These are phyloP conservation scores for Molossus alvarezi DNA, from an alignment of 2,797 vertebrate genomes.

Conservation along the genomic window DNA sequence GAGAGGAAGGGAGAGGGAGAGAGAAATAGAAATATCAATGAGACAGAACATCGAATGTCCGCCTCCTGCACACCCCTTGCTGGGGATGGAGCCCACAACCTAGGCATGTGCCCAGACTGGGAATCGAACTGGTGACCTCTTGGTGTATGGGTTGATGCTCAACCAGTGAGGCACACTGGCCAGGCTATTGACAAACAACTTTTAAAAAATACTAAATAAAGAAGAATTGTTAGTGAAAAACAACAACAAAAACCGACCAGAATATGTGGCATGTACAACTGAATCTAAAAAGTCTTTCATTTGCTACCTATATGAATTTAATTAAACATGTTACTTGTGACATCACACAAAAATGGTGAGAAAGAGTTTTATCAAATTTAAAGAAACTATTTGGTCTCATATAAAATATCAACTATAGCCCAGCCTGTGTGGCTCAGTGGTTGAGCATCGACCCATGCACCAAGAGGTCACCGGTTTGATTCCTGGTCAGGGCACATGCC, in stretches of 20 bases:
- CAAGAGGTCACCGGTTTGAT: not conserved
- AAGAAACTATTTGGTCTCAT: not conserved
- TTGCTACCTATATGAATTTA: slow-evolving; percentile 27
- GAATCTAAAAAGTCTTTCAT: slow-evolving; percentile 27
- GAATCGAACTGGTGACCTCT: no score
- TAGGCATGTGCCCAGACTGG: no score
- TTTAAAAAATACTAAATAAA: not conserved
- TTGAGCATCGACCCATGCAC: not conserved
- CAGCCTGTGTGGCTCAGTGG: not conserved
- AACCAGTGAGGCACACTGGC: no score
- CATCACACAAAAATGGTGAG: slow-evolving; percentile 38
- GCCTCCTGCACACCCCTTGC: no score
- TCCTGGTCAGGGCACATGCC: not conserved
- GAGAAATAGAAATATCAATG: no score
- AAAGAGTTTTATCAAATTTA: slow-evolving; percentile 13
- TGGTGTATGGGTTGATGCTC: no score
- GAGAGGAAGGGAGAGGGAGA: no score
- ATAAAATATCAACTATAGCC: slow-evolving; percentile 55
- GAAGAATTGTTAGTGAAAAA: not conserved
- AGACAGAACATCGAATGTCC: no score
- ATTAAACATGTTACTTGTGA: slow-evolving; percentile 48
- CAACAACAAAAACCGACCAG: not conserved
- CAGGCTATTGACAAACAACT: slow-evolving; percentile 59
- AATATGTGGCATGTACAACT: not conserved
- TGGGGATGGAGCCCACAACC: no score